These are phyloP conservation scores for Hippopotamyrus pictus DNA, from an alignment of 2,797 vertebrate genomes.

Conservation along the genomic window DNA sequence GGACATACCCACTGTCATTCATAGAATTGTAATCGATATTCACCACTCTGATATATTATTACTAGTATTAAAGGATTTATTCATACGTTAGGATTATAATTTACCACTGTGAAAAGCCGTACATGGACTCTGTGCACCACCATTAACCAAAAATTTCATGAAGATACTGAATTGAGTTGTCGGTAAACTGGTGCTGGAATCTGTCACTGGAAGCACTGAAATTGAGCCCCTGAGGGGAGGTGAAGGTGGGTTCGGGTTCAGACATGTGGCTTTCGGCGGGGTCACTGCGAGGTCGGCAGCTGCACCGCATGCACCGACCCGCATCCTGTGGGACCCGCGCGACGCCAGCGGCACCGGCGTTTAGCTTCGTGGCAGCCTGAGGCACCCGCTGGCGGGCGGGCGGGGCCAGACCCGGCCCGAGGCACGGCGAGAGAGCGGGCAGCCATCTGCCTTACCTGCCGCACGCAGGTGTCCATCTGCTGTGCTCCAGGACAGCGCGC, in stretches of 20 bases:
- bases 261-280: neutral
- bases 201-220: neutral
- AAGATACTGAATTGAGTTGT: neutral
- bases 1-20: neutral
- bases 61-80: neutral
- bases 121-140: neutral
- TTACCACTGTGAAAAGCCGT: neutral
- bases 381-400: slow-evolving; percentile 69
- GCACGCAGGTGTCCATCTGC: slow-evolving; percentile 77
- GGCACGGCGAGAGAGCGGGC: slow-evolving; percentile 57
- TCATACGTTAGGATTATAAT: neutral
- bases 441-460: slow-evolving; percentile 83
- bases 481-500: slow-evolving; percentile 61
- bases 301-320: neutral
- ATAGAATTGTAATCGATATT: neutral
- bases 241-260: neutral
- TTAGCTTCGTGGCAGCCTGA: slow-evolving; percentile 50
- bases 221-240: neutral
- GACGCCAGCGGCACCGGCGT: neutral
- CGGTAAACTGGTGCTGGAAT: neutral
- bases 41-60: neutral
- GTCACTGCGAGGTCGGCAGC: neutral
- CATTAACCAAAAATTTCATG: neutral
- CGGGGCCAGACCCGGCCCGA: slow-evolving; percentile 53
- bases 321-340: neutral